Conservation (phyloP, 2,888 invertebrate genomes). For the Limnephilus rhombicus region DNA sequence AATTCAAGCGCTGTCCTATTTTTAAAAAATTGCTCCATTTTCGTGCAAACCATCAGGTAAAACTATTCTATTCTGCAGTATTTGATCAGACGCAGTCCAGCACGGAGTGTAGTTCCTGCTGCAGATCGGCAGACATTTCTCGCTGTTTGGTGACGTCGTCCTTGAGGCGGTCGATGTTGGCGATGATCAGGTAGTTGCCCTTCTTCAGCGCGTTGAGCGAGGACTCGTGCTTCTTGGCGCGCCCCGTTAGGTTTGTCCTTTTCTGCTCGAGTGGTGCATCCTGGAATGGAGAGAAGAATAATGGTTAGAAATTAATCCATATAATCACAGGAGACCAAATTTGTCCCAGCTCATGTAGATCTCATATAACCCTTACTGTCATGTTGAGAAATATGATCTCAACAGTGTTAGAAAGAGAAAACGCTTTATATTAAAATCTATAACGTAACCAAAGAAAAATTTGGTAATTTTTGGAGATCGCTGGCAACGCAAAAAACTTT, state of each 20-base stretch:
- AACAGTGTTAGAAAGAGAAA: no score
- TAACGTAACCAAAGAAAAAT: no score
- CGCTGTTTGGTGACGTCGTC: constrained; percentile 91
- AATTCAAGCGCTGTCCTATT: neutral
- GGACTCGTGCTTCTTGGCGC: constrained; percentile 87
- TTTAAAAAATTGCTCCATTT: neutral
- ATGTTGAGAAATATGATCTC: no score
- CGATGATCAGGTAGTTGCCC: constrained; percentile 91
- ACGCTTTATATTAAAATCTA: no score
- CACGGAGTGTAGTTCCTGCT: constrained; percentile 91
- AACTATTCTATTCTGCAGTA: neutral
- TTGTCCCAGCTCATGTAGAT: no score
- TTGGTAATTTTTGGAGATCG: no score
- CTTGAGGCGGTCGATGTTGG: constrained; percentile 91
- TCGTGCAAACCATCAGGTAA: neutral
- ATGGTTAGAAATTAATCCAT: neutral
- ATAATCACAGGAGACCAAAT: no score
- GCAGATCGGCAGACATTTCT: constrained; percentile 86
- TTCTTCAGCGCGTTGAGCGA: constrained; percentile 89
- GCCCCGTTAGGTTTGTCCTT: constrained; percentile 81
- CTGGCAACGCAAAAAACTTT: no score
- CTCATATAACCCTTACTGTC: no score
- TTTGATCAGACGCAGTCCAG: constrained; percentile 82
- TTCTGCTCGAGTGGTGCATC: constrained; percentile 83
- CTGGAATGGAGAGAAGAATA: constrained; percentile 70